A percentile compares a stretch with the other conserved stretches of the same genome.
Conservation (phyloP, 2,113 vertebrate genomes). For the Mastomys coucha region DNA sequence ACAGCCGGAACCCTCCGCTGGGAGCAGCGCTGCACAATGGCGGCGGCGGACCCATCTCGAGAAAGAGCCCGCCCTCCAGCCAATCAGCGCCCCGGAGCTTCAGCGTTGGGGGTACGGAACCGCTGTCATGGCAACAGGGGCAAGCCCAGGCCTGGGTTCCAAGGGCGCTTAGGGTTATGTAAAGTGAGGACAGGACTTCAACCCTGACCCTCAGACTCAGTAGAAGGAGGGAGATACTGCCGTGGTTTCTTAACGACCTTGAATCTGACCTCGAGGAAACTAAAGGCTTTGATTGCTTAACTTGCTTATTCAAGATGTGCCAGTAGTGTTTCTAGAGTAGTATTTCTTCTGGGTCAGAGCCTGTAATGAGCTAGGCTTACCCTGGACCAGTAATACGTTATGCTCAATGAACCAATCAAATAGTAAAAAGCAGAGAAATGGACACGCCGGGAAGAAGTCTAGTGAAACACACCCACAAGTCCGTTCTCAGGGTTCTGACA, state of each 20-base stretch:
- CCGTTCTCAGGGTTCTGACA: neutral
- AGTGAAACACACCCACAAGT: neutral
- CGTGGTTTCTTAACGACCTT: neutral
- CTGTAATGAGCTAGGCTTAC: neutral
- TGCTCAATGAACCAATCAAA: neutral
- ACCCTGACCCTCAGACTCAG: neutral
- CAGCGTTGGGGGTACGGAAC: slow-evolving; percentile 14
- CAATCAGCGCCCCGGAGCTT: slow-evolving; percentile 62
- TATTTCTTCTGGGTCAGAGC: neutral
- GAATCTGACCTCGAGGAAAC: neutral
- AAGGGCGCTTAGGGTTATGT: neutral
- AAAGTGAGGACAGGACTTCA: fast-evolving
- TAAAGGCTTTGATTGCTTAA: neutral
- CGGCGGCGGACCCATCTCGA: slow-evolving; percentile 31
- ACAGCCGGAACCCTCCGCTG: neutral
- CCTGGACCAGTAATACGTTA: neutral
- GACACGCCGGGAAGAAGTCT: neutral
- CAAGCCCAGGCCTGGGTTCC: slow-evolving; percentile 1
- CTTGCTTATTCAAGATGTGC: neutral
- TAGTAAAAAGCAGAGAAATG: neutral
- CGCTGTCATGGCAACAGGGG: slow-evolving; percentile 29
- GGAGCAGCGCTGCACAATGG: slow-evolving; percentile 74
- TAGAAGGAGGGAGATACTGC: neutral
- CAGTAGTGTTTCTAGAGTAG: neutral
- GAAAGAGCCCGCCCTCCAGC: neutral